Base-by-base conservation (phyloP, 2,888 invertebrate genomes). In the Apamea crenata region DNA sequence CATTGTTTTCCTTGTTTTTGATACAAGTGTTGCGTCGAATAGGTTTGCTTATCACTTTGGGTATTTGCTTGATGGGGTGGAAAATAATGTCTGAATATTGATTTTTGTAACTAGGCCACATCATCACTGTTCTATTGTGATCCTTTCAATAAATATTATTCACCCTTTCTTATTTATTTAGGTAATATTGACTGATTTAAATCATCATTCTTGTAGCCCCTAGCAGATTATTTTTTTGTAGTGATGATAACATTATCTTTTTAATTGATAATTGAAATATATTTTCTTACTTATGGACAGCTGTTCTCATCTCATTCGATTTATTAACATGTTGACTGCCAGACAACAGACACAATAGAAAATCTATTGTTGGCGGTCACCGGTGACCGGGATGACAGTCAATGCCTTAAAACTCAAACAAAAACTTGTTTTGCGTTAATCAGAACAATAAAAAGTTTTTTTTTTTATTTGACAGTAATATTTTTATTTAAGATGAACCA, bases 71-170 rank as follows among this genome's bases (percentile, higher is more conserved):
- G 1, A 63, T 66, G 10, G 53, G 44, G 36, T 16, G 7, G 32
- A 65, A 18, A 56, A 69, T 63, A 53, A 29, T 75, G 21, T 29
- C n/a, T 36, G 61, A 50, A 21, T 75, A 80, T 74, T 67, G 65
- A 82, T 71, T 86, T 83, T 79, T 66, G 56, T 85, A 53, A 65
- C 2, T 67, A 66, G 74, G 83, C 83, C 82, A 84, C 78, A 77
- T 84, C 59, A 82, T 56, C 29, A 70, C 18, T 29, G n/a, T 44
- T 53, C 32, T 18, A 29, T 65, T 63, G n/a, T 40, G 32, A 65
- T n/a, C n/a, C n/a, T 68, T 68, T 70, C 40, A 32, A 18, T 68
- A 36, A 36, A 68, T 25, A 56, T 2, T 32, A 25, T 32, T 61
- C 18, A 68, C 18, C 7, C 14, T 81, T 36, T 16, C 18, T 16